A percentile compares a stretch with the other conserved stretches of the same genome.
Conservation (phyloP, 2,113 vertebrate species). For the Triplophysa rosa region DNA sequence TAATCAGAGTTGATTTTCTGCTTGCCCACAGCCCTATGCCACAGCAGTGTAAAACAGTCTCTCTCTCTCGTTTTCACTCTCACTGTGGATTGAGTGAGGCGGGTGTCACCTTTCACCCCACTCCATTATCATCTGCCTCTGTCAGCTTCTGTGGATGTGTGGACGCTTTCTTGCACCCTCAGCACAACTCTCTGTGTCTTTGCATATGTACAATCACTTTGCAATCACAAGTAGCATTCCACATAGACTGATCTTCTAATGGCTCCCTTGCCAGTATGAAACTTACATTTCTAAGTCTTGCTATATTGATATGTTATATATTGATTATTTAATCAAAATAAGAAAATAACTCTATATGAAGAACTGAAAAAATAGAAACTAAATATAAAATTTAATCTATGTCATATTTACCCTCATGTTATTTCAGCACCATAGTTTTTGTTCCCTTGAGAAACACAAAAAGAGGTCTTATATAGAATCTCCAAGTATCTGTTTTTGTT, state of each 20-base stretch:
- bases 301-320: background rate
- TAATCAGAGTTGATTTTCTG: slow-evolving; percentile 14
- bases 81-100: background rate
- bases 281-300: background rate
- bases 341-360: no score
- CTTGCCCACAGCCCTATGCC: background rate
- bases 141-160: slow-evolving; percentile 34
- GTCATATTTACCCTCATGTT: no score
- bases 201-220: slow-evolving; percentile 6
- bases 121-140: slow-evolving; percentile 38
- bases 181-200: slow-evolving; percentile 26
- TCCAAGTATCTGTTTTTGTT: no score
- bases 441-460: no score
- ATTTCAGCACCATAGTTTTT: no score
- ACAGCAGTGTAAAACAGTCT: background rate
- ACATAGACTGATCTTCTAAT: background rate
- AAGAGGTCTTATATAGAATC: no score
- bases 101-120: slow-evolving; percentile 33
- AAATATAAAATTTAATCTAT: no score
- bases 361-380: no score
- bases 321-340: background rate
- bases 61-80: background rate
- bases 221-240: background rate
- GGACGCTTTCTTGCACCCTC: slow-evolving; percentile 40
- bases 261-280: background rate